phyloP scores from a whole-genome alignment of 1,140 invertebrate species.

The Halictus rubicundus region DNA sequence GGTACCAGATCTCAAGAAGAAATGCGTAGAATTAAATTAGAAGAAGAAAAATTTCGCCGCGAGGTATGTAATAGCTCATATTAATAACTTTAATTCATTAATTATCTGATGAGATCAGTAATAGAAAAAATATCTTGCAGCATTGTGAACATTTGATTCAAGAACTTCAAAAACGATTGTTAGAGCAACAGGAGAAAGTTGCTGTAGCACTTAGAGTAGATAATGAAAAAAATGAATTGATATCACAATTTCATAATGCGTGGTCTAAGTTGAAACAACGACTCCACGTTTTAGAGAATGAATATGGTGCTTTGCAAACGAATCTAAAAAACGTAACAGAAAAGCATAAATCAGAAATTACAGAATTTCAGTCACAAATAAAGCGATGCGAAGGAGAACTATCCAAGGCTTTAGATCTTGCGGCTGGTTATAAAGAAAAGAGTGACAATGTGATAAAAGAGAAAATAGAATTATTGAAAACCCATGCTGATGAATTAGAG shows the following conservation, averaged over 20 bases:
- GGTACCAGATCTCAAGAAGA: conserved; percentile 72
- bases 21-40: conserved; percentile 82
- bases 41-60: conserved; percentile 88
- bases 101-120: conserved; percentile 10
- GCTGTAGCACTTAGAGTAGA: conserved; percentile 89
- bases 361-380: conserved; percentile 79
- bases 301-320: conserved; percentile 71
- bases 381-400: conserved; percentile 84
- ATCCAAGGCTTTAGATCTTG: conserved; percentile 84
- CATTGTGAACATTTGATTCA: conserved; percentile 90
- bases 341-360: conserved; percentile 72
- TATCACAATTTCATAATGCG: conserved; percentile 83
- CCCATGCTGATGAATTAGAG: conserved; percentile 75
- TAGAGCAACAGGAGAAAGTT: conserved; percentile 89
- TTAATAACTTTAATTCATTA: conserved; percentile 13
- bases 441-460: conserved; percentile 81
- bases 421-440: conserved; percentile 86
- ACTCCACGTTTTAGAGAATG: conserved; percentile 76
- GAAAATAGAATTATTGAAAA: conserved; percentile 77
- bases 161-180: conserved; percentile 85
- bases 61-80: conserved; percentile 79
- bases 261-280: conserved; percentile 80
- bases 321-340: conserved; percentile 70
- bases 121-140: conserved; percentile 74
- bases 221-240: conserved; percentile 86